phyloP scores from a whole-genome alignment of 23 tunicate genomes.

The Aplidium turbinatum region DNA sequence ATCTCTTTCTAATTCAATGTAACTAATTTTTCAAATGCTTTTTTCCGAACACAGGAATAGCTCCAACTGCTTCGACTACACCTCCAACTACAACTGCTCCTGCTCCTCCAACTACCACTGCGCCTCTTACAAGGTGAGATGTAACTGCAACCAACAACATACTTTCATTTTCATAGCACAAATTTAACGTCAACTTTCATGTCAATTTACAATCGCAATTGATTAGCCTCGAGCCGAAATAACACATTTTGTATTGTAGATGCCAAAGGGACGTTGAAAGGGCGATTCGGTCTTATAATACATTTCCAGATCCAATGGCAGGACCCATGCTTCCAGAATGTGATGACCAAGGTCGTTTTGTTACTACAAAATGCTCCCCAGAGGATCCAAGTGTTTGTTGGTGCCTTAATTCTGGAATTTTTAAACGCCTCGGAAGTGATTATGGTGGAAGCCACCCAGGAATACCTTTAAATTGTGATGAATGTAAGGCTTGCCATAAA shows the following conservation, averaged over 20 bases:
- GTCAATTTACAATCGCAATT: too few species aligned
- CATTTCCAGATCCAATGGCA: neutral
- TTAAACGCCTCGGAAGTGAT: constrained; percentile 27
- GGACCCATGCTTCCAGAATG: constrained; percentile 36
- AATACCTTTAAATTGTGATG: too few species aligned
- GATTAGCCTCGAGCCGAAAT: too few species aligned
- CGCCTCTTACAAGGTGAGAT: neutral
- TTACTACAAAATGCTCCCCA: constrained; percentile 12
- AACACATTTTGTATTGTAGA: neutral
- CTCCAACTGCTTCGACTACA: neutral
- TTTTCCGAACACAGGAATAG: too few species aligned
- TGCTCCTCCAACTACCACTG: neutral
- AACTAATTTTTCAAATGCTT: too few species aligned
- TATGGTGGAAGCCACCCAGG: constrained; percentile 35
- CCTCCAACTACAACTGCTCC: neutral
- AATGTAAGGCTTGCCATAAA: too few species aligned
- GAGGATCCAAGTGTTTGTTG: neutral
- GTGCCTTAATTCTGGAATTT: constrained; percentile 27
- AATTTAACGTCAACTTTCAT: too few species aligned
- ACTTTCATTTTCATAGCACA: too few species aligned
- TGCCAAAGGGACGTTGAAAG: too few species aligned
- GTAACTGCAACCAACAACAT: too few species aligned
- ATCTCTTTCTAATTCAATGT: too few species aligned
- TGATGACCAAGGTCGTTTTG: constrained; percentile 23
- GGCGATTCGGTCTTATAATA: neutral